Conservation (phyloP, 2,888 invertebrate species). For the Abscondita cerata region DNA sequence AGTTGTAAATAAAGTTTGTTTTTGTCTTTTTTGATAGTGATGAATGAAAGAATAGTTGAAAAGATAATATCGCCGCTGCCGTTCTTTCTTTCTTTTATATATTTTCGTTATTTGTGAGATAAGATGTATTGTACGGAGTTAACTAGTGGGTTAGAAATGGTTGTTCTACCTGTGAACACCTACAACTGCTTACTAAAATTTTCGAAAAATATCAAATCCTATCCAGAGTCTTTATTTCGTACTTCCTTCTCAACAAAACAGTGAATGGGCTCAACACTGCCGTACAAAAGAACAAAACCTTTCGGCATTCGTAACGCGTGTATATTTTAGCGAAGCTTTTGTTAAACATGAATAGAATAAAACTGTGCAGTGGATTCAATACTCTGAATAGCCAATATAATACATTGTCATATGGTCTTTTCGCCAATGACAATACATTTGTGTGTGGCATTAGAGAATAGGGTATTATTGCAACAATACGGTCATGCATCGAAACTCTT, state of each 20-base stretch:
- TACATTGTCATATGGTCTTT: constrained; percentile 61
- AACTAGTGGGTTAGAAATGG: constrained; percentile 32
- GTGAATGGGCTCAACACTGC: constrained; percentile 57
- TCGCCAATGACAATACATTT: constrained; percentile 57
- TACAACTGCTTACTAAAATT: constrained; percentile 48
- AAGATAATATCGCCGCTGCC: constrained; percentile 20
- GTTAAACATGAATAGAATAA: constrained; percentile 56
- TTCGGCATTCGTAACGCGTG: constrained; percentile 61
- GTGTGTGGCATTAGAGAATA: constrained; percentile 58
- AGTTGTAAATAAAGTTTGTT: not conserved
- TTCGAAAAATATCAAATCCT: constrained; percentile 53
- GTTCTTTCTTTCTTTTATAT: constrained; percentile 21
- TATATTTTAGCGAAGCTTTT: constrained; percentile 58
- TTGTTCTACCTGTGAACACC: constrained; percentile 50
- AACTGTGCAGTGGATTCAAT: constrained; percentile 58
- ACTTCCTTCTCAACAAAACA: constrained; percentile 57
- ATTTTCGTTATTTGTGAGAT: constrained; percentile 16
- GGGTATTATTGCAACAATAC: constrained; percentile 53
- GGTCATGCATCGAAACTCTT: constrained; percentile 40
- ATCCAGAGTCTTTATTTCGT: constrained; percentile 53
- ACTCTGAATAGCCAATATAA: constrained; percentile 58
- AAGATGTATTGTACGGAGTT: constrained; percentile 22
- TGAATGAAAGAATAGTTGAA: constrained; percentile 9
- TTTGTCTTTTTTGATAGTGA: not conserved
- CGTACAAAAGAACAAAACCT: constrained; percentile 57